Evolutionary conservation across 2,113 vertebrate species (phyloP).

Genomic region (Formicarius rufipectus): DNA sequence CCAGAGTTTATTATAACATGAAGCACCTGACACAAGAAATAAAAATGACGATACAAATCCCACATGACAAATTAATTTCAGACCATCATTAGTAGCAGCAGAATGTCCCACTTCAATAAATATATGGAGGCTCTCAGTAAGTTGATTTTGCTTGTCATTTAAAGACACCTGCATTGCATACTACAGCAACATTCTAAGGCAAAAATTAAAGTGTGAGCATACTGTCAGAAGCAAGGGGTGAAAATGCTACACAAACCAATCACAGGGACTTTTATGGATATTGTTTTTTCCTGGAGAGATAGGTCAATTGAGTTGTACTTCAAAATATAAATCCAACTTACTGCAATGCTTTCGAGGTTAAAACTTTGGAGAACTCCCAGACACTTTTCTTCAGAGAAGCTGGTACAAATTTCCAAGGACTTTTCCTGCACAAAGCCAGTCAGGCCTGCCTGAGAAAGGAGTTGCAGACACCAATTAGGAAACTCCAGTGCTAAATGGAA

Average conservation of each 20-base stretch:
- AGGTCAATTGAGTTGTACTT: not conserved
- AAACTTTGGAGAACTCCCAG: not conserved
- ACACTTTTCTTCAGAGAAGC: not conserved
- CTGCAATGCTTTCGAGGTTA: not conserved
- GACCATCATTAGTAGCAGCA: not conserved
- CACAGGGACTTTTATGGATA: not conserved
- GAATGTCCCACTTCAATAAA: not conserved
- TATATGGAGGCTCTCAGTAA: not conserved
- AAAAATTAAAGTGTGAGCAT: not conserved
- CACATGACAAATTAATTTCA: not conserved
- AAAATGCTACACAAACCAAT: accelerated
- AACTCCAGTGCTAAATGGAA: not conserved
- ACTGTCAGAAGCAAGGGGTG: not conserved
- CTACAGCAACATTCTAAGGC: not conserved
- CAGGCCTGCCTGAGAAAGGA: not conserved
- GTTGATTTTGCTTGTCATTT: not conserved
- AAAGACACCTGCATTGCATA: not conserved
- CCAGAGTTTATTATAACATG: not conserved
- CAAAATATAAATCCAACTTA: constrained; percentile 24
- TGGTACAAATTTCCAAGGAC: not conserved
- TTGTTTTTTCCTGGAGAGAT: not conserved
- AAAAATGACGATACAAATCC: accelerated
- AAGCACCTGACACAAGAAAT: not conserved
- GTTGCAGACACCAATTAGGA: not conserved
- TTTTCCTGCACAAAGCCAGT: not conserved